Conservation (phyloP, 2,888 invertebrate genomes). For the Augochlorella aurata region DNA sequence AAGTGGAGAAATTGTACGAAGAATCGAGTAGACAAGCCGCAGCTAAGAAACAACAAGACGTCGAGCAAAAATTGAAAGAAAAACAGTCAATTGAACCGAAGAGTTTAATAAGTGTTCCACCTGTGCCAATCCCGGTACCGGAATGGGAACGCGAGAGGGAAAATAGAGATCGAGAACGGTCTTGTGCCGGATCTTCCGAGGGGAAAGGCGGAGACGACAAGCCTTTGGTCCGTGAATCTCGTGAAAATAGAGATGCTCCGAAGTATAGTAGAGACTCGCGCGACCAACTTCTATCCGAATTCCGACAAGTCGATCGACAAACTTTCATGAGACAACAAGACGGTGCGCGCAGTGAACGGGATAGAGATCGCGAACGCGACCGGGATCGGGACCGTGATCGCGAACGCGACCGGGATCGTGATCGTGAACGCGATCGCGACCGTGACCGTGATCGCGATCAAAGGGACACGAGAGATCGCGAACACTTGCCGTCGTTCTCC, state of each 20-base stretch:
- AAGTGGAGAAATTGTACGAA: constrained; percentile 91
- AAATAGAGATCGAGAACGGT: constrained; percentile 80
- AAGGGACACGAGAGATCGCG: constrained; percentile 80
- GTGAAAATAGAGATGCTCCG: constrained; percentile 47
- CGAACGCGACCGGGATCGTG: constrained; percentile 70
- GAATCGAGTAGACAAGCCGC: constrained; percentile 85
- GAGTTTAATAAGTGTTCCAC: constrained; percentile 81
- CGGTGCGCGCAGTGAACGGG: constrained; percentile 66
- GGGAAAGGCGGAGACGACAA: constrained; percentile 67
- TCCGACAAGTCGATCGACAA: constrained; percentile 63
- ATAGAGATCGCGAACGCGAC: constrained; percentile 74
- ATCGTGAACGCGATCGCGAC: constrained; percentile 39
- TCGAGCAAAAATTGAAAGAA: constrained; percentile 87
- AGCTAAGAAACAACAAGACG: constrained; percentile 87
- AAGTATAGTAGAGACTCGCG: constrained; percentile 62
- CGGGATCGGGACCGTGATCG: constrained; percentile 66
- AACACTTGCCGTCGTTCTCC: constrained; percentile 86
- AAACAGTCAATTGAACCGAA: constrained; percentile 82
- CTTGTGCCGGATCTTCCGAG: constrained; percentile 77
- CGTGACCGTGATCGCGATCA: constrained; percentile 75
- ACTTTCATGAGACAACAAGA: constrained; percentile 67
- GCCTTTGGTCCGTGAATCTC: constrained; percentile 40
- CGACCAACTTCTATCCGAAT: constrained; percentile 59
- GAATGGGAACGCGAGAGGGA: constrained; percentile 84
- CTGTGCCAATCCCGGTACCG: constrained; percentile 83